Base-by-base conservation (phyloP, 2,797 vertebrate species). In the Florisuga fusca region DNA sequence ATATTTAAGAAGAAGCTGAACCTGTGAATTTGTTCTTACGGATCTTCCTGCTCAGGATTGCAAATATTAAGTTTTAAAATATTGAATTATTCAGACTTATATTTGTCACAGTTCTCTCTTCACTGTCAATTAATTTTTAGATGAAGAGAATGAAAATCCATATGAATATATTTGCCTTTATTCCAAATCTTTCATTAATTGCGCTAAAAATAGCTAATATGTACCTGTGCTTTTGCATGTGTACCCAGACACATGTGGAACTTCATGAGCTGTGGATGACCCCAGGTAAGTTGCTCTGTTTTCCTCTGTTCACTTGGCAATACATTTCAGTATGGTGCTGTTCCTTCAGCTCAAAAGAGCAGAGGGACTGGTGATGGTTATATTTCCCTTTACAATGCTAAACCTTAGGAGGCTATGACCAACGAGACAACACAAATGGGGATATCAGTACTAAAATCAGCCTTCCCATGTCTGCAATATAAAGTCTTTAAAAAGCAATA, bases 1-100 rank as follows among this genome's bases (percentile, higher is more conserved):
- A 75, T 68, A 80, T 66, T 93, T 92, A 85, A 76, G 72, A n/a
- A n/a, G n/a, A 61, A 80, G 36, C 34, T 87, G 78, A 92, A 93
- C 51, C 80, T 89, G 81, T 55, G 83, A 31, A 85, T 87, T 90
- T 83, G 16, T 21, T 89, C 87, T 68, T 53, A 84, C 91, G 62
- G 58, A 63, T 89, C 95, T 89, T 83, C 33, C 38, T 90, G 21
- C 41, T 82, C 45, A 64, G 12, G 81, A 38, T 84, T 92, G 53
- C 75, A 93, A 87, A 82, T 67, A 15, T 41, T 89, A 77, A 76
- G 53, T 61, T 80, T 83, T 92, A 64, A 84, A 93, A 80, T 36
- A 72, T 5, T 36, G 55, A 84, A 51, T 84, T 57, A 67, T 82
- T 89, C 77, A 48, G 19, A 53, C 10, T 57, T 71, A 50, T 73